Percentiles rank a stretch among this genome's conserved stretches.
phyloP scores from a whole-genome alignment of 2,888 invertebrate genomes.

The Sialis lutaria region DNA sequence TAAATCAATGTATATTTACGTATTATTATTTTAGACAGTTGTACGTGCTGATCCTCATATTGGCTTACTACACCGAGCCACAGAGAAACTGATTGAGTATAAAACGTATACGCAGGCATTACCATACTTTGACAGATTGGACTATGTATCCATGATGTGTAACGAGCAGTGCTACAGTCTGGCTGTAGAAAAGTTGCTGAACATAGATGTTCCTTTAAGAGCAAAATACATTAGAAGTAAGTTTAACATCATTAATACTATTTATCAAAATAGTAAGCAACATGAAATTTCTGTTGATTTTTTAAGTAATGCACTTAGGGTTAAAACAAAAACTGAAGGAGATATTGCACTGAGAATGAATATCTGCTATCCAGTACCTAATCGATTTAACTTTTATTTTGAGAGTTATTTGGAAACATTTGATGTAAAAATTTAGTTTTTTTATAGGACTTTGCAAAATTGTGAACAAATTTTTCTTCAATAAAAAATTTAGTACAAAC shows the following conservation, averaged over 20 bases:
- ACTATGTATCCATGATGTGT: slow-evolving; percentile 99
- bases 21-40: slow-evolving; percentile 41
- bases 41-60: slow-evolving; percentile 89
- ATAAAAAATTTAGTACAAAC: too few species aligned
- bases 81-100: slow-evolving; percentile 95
- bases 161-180: slow-evolving; percentile 95
- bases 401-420: too few species aligned
- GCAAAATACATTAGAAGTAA: slow-evolving; percentile 93
- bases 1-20: not conserved
- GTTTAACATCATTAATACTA: slow-evolving; percentile 15
- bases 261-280: too few species aligned
- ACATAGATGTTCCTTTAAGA: slow-evolving; percentile 81
- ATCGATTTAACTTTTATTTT: too few species aligned
- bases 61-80: slow-evolving; percentile 90
- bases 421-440: too few species aligned
- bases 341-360: too few species aligned
- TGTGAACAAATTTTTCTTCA: too few species aligned
- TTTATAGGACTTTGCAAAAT: too few species aligned
- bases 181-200: slow-evolving; percentile 90
- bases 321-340: too few species aligned
- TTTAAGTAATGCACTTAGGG: too few species aligned
- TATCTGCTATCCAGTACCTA: too few species aligned
- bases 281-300: too few species aligned
- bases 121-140: slow-evolving; percentile 94
- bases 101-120: slow-evolving; percentile 96